Base-by-base conservation (phyloP, 2,797 vertebrate genomes). In the Prunella strophiata region DNA sequence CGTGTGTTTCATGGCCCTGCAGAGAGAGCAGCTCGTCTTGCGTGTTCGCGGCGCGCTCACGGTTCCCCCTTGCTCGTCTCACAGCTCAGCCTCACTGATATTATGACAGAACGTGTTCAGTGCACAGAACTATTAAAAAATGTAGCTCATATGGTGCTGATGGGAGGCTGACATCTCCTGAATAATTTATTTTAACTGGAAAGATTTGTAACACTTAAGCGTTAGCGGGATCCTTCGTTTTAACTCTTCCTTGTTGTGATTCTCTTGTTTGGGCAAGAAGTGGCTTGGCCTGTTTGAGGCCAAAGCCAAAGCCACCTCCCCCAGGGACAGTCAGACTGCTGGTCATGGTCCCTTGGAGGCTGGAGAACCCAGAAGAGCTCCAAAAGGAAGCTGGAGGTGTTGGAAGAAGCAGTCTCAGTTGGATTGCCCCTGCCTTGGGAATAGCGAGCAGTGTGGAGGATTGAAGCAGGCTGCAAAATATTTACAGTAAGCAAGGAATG, bases 141-240 rank as follows among this genome's bases (percentile, higher is more conserved):
- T 67, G 70, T 92, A 85, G 88, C 93, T 92, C 90, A 91, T 85
- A 92, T 95, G 96, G 93, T 88, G 86, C 90, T 92, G 92, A 91
- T 59, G 80, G 55, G 90, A 92, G 75, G 85, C 27, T 90, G 90
- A 75, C 90, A 94, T 87, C 83, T 93, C 92, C 91, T 94, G 89
- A 95, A 96, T 96, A 90, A 95, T 93, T 92, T 92, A 96, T 91
- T 94, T 86, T 50, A 68, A 57, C 93, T 63, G 80, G 43, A 30
- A 75, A 81, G 89, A 88, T 88, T 75, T 94, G 88, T 91, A 84
- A 68, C 7, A 6, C 67, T 88, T 88, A 66, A 81, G 67, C 36
- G 25, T 50, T 73, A 85, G 71, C 62, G 42, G 81, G 88, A 75
- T 43, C 45, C 51, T 63, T 65, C 0, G 0, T 66, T 93, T 94